These are phyloP conservation scores for Gobio occitaniae DNA, from an alignment of 2,797 vertebrate genomes.

Conservation along the genomic window DNA sequence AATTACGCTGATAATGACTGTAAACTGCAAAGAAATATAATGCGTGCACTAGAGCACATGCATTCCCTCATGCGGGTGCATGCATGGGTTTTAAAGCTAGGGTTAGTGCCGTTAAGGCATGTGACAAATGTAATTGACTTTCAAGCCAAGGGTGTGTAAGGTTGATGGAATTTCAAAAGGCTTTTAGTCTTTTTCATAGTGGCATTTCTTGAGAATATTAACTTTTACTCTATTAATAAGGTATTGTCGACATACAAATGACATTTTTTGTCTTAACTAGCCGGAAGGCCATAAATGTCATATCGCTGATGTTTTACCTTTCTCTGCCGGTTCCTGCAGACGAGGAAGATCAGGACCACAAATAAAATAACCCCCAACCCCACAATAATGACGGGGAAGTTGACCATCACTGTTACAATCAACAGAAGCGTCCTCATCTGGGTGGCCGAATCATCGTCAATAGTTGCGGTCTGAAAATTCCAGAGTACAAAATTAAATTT, in stretches of 20 bases:
- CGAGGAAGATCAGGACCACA: slow-evolving; percentile 77
- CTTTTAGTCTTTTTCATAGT: neutral
- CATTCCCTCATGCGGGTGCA: slow-evolving; percentile 42
- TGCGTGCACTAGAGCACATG: slow-evolving; percentile 53
- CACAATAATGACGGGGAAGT: slow-evolving; percentile 82
- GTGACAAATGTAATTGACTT: neutral
- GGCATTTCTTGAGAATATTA: neutral
- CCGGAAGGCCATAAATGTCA: neutral
- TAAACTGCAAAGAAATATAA: slow-evolving; percentile 31
- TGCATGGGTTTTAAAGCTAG: slow-evolving; percentile 1
- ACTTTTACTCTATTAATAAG: neutral
- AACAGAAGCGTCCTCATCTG: slow-evolving; percentile 81
- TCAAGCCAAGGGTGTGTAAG: neutral
- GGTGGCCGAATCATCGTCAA: slow-evolving; percentile 78
- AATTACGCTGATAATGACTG: neutral
- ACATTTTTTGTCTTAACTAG: neutral
- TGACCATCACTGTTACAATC: slow-evolving; percentile 79
- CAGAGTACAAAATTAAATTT: neutral
- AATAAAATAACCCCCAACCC: slow-evolving; percentile 80
- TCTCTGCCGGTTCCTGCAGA: slow-evolving; percentile 83
- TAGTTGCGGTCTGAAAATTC: slow-evolving; percentile 76
- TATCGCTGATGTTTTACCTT: slow-evolving; percentile 71
- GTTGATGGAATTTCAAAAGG: neutral
- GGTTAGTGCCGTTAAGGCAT: neutral
- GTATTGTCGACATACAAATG: neutral